Base-by-base conservation (phyloP, 2,113 vertebrate species). In the Hemiprocne comata region DNA sequence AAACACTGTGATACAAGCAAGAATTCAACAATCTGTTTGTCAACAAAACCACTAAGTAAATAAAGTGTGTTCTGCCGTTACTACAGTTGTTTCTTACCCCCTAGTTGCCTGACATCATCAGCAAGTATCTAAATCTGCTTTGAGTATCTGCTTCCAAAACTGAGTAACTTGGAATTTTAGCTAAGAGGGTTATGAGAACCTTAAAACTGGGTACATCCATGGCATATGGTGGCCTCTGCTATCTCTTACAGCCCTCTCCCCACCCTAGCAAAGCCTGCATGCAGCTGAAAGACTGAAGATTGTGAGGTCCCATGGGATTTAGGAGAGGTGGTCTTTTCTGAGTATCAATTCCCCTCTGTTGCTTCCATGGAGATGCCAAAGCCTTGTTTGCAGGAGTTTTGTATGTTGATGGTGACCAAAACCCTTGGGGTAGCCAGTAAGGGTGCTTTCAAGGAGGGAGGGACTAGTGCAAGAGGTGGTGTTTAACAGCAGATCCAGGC, bases 321-420 rank as follows among this genome's bases (percentile, higher is more conserved):
- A 17, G 55, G 33, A 31, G 28, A 64, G 50, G 3, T 31, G 12
- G 0, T 44, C 20, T 46, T 42, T 16, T 50, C 24, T 54, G 48
- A 64, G 10, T 29, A 66, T 20, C 16, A 24, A 0, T 54, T 82
- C 16, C 58, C 9, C 11, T 74, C 16, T 53, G 36, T 11, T 67
- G 2, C 23, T 58, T 53, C 50, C 50, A 3, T 3, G 20, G 23
- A 57, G 67, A 23, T 16, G 12, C 25, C 21, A 83, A 21, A 84
- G 13, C 50, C 29, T 29, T 11, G 13, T 73, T 36, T 88, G 7
- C 5, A 53, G 44, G 34, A 24, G 17, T 74, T 51, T 11, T 29
- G 13, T 21, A 0, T 28, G 28, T 16, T 40, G 16, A 20, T 31
- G 12, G 20, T 54, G n/a, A 17, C n/a, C 0, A 1, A 23, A 61